These are phyloP conservation scores for Origma solitaria DNA, from an alignment of 2,113 vertebrate species.

Conservation along the genomic window DNA sequence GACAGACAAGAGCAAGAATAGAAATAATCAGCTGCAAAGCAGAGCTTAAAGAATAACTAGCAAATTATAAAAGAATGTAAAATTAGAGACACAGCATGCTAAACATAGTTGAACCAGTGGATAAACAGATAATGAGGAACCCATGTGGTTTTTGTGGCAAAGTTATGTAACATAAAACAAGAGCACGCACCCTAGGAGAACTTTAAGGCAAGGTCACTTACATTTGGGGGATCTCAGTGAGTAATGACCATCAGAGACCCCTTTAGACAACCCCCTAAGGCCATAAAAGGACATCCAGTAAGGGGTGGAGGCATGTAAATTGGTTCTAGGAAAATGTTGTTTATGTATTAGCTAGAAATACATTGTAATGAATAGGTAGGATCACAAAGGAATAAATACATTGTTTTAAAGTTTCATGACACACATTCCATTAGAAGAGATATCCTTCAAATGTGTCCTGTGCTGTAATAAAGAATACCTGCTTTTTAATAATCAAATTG, in stretches of 20 bases:
- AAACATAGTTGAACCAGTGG: neutral
- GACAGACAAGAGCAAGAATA: neutral
- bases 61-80: neutral
- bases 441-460: too few relatives aligned
- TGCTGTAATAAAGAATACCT: neutral
- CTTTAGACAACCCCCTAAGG: neutral
- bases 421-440: neutral
- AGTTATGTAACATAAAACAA: neutral
- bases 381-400: neutral
- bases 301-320: neutral
- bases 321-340: neutral
- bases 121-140: neutral
- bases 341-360: neutral
- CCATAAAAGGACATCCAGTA: neutral
- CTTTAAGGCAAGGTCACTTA: neutral
- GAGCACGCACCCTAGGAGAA: neutral
- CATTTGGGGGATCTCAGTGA: neutral
- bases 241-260: neutral
- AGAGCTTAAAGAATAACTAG: neutral
- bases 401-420: neutral
- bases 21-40: neutral
- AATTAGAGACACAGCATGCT: neutral
- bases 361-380: neutral
- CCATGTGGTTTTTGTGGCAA: neutral
- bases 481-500: neutral